Evolutionary conservation across 2,797 vertebrate genomes (phyloP).

Genomic region (Malacoraja senta): DNA sequence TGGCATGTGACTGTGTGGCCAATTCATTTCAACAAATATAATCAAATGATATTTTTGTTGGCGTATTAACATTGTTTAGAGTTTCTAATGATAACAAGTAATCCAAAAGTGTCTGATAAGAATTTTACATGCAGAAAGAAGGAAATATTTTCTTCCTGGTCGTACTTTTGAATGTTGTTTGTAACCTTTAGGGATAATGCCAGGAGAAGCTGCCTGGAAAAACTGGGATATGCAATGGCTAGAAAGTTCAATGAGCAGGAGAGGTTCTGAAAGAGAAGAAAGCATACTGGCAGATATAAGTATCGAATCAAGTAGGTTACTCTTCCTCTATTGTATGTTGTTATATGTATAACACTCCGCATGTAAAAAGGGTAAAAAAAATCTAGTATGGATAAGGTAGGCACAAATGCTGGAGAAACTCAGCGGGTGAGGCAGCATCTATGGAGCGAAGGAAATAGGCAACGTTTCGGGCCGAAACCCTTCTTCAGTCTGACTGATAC

Average conservation of each 20-base stretch:
- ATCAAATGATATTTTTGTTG: background rate
- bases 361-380: background rate
- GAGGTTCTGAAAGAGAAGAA: background rate
- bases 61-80: background rate
- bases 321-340: background rate
- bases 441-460: too few relatives aligned
- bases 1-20: background rate
- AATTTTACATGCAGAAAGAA: background rate
- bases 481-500: too few relatives aligned
- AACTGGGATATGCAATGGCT: slow-evolving; percentile 50
- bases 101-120: background rate
- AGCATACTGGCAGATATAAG: background rate
- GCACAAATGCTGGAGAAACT: too few relatives aligned
- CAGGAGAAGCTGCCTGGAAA: slow-evolving; percentile 46
- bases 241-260: slow-evolving; percentile 36
- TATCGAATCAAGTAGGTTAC: background rate
- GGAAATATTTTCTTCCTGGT: background rate
- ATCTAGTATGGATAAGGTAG: too few relatives aligned
- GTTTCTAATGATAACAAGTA: background rate
- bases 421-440: too few relatives aligned
- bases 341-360: background rate
- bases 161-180: background rate
- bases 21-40: background rate
- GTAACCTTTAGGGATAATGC: slow-evolving; percentile 48
- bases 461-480: too few relatives aligned